Evolutionary conservation across 2,797 vertebrate species (phyloP).

Genomic region (Acropternis orthonyx): DNA sequence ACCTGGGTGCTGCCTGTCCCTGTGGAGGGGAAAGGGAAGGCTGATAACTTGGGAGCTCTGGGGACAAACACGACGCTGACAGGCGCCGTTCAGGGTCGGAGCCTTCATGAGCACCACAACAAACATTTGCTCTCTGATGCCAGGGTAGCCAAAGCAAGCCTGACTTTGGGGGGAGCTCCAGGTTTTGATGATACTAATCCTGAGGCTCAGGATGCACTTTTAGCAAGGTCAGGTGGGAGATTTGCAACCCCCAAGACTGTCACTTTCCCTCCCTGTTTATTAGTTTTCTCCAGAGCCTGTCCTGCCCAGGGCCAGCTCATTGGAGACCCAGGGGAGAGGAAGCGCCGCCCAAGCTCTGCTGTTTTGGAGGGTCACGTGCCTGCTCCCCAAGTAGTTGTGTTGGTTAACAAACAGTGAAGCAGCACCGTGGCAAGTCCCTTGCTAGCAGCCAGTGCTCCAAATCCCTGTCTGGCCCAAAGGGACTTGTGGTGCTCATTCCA

Average conservation of each 20-base stretch:
- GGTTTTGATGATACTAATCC: neutral
- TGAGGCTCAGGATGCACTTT: neutral
- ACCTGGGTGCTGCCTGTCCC: neutral
- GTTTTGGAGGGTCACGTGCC: rapidly evolving
- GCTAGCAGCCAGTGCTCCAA: neutral
- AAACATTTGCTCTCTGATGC: neutral
- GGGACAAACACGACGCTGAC: neutral
- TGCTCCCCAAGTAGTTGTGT: neutral
- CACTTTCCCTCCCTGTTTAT: neutral
- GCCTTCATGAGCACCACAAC: neutral
- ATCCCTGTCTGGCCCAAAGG: neutral
- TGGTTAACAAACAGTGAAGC: neutral
- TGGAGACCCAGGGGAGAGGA: neutral
- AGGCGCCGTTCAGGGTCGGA: neutral
- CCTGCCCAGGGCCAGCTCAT: neutral
- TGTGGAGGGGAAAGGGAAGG: neutral
- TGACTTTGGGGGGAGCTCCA: neutral
- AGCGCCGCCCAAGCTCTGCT: rapidly evolving
- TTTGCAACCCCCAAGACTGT: neutral
- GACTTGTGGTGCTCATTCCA: neutral
- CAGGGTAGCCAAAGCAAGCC: neutral
- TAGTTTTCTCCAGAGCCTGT: neutral
- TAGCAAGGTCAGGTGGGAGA: neutral
- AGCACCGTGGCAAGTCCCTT: rapidly evolving
- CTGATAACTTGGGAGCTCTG: neutral